phyloP scores from a whole-genome alignment of 2,797 vertebrate species.

The Thaleichthys pacificus region DNA sequence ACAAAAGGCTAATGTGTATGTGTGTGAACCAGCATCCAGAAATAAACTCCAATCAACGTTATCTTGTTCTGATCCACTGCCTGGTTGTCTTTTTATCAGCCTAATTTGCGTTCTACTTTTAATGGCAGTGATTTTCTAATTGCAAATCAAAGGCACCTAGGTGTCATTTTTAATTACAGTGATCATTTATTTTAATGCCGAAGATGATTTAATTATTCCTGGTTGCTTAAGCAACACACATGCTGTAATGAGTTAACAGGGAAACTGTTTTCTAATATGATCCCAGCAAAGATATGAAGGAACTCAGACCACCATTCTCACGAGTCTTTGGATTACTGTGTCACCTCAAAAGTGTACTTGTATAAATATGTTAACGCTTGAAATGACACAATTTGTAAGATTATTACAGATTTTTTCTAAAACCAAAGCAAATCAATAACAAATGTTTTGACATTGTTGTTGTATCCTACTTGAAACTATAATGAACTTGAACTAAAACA shows the following conservation, averaged over 20 bases:
- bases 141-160: constrained; percentile 46
- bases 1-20: constrained; percentile 22
- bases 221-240: constrained; percentile 26
- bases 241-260: neutral
- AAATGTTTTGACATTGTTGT: neutral
- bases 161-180: constrained; percentile 35
- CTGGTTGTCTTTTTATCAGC: constrained; percentile 39
- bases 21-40: constrained; percentile 1
- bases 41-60: constrained; percentile 9
- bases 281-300: neutral
- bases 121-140: constrained; percentile 45
- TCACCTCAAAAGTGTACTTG: neutral
- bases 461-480: neutral
- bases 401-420: too few relatives aligned
- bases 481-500: neutral
- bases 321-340: neutral
- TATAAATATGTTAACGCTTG: neutral
- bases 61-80: constrained; percentile 48
- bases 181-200: constrained; percentile 26
- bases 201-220: constrained; percentile 43
- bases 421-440: neutral
- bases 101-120: constrained; percentile 45
- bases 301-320: neutral
- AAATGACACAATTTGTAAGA: too few relatives aligned
- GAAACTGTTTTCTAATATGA: neutral